Base-by-base conservation (phyloP, 2,888 invertebrate genomes). In the Xestia c-nigrum region DNA sequence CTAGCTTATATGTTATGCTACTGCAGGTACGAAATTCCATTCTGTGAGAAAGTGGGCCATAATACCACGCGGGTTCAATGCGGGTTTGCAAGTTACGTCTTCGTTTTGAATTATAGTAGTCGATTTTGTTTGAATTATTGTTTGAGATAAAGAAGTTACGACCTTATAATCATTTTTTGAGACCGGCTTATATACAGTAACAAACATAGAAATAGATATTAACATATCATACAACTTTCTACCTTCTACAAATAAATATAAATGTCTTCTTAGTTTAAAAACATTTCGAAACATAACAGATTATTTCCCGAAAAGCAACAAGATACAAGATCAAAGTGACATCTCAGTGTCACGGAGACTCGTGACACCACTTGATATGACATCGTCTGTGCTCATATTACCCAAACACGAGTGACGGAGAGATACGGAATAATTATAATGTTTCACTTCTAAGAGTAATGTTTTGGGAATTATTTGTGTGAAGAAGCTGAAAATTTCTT, bases 371-470 rank as follows among this genome's bases (percentile, higher is more conserved):
- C 72, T 72, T 84, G 76, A 84, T 74, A 81, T 81, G 80, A 85
- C 74, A 82, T 71, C 59, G 66, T 78, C 65, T 73, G 46, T 76
- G 76, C 73, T 84, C 66, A 72, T 74, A 72, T 78, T 55, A 81
- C 65, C 46, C 72, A 64, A 68, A 46, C 77, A 50, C 43, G 38
- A 65, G 21, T 24, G 46, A 59, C 38, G 76, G 57, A 72, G 66
- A 80, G 79, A 85, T 76, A 85, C 61, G 72, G 74, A 81, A 79
- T 85, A 84, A 85, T 88, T 84, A 88, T 71, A 74, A 85, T 57
- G 83, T 86, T 75, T 78, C 69, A 69, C 68, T 87, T 67, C 68
- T 67, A 72, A 76, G 74, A 80, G 78, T 80, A 74, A 82, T 87
- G 84, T 85, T 82, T 72, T 40, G 50, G 63, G 40, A 73, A 78